A percentile compares a stretch with the other conserved stretches of the same genome.
phyloP scores from a whole-genome alignment of 2,797 vertebrate species.

The Avahi laniger region DNA sequence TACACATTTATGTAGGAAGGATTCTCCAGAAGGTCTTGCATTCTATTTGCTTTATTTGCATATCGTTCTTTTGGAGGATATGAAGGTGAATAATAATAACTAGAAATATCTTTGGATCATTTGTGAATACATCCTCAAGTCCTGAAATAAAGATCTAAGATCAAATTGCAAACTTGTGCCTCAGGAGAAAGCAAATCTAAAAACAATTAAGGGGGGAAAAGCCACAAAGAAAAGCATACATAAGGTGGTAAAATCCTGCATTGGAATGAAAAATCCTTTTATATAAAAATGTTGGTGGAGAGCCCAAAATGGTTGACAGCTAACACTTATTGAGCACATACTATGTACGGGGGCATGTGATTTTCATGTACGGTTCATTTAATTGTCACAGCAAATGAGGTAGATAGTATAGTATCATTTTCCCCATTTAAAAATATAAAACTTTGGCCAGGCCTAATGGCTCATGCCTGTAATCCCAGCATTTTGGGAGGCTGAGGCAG shows the following conservation, averaged over 20 bases:
- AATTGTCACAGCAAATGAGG: not conserved
- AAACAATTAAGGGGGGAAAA: not conserved
- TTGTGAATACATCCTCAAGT: not conserved
- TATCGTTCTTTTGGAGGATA: not conserved
- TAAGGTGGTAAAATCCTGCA: slow-evolving; percentile 7
- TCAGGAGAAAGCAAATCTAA: slow-evolving; percentile 14
- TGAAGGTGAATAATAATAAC: not conserved
- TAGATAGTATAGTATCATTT: not conserved
- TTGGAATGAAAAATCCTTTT: not conserved
- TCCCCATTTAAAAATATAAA: slow-evolving; percentile 1
- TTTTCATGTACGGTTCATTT: not conserved
- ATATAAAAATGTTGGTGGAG: not conserved
- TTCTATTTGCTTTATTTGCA: not conserved
- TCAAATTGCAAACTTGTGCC: slow-evolving; percentile 6
- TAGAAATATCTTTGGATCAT: slow-evolving; percentile 5
- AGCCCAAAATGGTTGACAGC: not conserved
- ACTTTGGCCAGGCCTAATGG: not conserved
- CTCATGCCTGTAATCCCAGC: not conserved
- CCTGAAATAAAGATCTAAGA: not conserved
- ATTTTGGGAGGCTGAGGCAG: not conserved
- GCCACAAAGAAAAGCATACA: not conserved
- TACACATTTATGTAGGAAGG: not conserved
- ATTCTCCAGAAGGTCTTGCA: not conserved
- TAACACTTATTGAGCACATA: not conserved
- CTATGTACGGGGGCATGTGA: not conserved